phyloP scores from a whole-genome alignment of 2,888 invertebrate species.

The Parthenolecanium corni region DNA sequence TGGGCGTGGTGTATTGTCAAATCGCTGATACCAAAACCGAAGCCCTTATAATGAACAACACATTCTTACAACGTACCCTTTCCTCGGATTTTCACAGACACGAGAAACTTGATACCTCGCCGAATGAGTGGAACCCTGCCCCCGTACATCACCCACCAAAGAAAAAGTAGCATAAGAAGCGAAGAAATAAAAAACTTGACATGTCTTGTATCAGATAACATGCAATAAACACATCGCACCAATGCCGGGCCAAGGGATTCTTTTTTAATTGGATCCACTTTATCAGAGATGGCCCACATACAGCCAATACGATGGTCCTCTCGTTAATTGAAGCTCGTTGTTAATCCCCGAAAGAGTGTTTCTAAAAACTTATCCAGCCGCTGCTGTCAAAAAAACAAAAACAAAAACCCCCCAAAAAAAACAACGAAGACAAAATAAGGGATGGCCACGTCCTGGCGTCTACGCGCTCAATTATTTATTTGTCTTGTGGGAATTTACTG shows the following conservation, averaged over 20 bases:
- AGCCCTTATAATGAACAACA: no score
- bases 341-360: conserved; percentile 24
- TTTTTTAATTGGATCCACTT: conserved; percentile 27
- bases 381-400: conserved; percentile 9
- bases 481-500: conserved; percentile 24
- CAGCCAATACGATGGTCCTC: conserved; percentile 13
- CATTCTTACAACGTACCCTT: no score
- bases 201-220: conserved; percentile 25
- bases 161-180: background rate
- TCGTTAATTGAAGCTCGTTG: conserved; percentile 28
- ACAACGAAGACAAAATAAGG: background rate
- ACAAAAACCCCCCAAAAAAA: no score
- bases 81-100: no score
- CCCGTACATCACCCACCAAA: no score
- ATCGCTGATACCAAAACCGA: no score
- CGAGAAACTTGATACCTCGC: no score
- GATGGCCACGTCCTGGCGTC: conserved; percentile 25
- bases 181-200: background rate
- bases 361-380: conserved; percentile 25
- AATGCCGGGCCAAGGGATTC: conserved; percentile 26
- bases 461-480: conserved; percentile 18
- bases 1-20: no score
- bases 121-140: no score
- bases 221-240: conserved; percentile 18
- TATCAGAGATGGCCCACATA: conserved; percentile 23